Evolutionary conservation across 2,888 invertebrate species (phyloP).

Genomic region (Stenchaetothrips biformis): DNA sequence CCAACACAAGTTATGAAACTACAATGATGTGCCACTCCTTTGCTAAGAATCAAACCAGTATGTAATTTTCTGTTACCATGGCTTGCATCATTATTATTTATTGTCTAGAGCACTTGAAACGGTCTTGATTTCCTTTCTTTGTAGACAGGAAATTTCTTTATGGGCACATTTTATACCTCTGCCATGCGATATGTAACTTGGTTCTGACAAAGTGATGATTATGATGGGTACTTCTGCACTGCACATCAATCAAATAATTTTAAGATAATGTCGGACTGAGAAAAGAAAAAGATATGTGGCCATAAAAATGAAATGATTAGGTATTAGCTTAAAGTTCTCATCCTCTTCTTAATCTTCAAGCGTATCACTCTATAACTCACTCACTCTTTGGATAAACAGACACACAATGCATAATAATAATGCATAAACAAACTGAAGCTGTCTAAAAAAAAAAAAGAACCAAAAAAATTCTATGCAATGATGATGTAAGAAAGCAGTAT

Average conservation of each 20-base stretch:
- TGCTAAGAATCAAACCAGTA: not conserved
- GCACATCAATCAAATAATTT: too few relatives aligned
- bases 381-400: not conserved
- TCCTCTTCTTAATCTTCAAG: not conserved
- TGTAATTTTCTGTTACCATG: not conserved
- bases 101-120: conserved; percentile 2
- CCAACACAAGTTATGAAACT: too few relatives aligned
- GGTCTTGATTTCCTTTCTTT: not conserved
- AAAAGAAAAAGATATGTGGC: not conserved
- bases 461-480: not conserved
- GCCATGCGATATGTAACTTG: conserved; percentile 8
- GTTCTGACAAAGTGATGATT: not conserved
- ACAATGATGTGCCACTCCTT: not conserved
- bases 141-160: not conserved
- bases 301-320: not conserved
- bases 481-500: not conserved
- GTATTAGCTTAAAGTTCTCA: not conserved
- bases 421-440: not conserved
- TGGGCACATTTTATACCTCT: conserved; percentile 11
- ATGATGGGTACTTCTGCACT: not conserved
- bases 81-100: not conserved
- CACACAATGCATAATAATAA: not conserved
- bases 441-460: not conserved
- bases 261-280: not conserved
- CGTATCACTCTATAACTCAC: not conserved